phyloP scores from a whole-genome alignment of 2,113 vertebrate species.

The Stigmatopora argus region DNA sequence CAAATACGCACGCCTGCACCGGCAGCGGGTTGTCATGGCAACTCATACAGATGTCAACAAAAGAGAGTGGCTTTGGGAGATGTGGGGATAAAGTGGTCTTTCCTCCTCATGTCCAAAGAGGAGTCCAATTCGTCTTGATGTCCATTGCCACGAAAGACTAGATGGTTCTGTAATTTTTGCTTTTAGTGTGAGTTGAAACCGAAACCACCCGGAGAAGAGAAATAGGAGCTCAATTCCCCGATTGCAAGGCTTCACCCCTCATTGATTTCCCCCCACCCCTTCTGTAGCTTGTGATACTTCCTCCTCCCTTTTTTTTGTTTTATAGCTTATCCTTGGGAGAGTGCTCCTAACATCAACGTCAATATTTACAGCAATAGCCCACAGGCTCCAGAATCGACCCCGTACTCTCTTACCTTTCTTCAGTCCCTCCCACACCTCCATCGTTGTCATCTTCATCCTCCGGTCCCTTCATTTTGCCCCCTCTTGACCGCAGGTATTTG shows the following conservation, averaged over 20 bases:
- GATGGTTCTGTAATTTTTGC: conserved; percentile 61
- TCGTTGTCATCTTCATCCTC: conserved; percentile 37
- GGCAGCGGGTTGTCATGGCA: conserved; percentile 46
- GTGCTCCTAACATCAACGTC: conserved; percentile 68
- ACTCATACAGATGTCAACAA: conserved; percentile 52
- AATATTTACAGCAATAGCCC: conserved; percentile 69
- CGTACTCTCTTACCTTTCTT: conserved; percentile 50
- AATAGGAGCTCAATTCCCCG: conserved; percentile 41
- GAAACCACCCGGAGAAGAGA: conserved; percentile 45
- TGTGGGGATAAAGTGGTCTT: background rate
- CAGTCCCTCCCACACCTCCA: conserved; percentile 13
- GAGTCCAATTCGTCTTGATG: conserved; percentile 60
- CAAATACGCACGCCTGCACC: conserved; percentile 20
- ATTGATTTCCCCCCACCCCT: conserved; percentile 29
- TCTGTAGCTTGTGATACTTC: conserved; percentile 40
- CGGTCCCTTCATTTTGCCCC: conserved; percentile 36
- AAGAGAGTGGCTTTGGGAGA: conserved; percentile 25
- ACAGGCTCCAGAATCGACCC: conserved; percentile 65
- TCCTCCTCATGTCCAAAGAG: conserved; percentile 44
- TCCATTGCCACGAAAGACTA: conserved; percentile 62
- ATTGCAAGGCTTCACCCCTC: conserved; percentile 43
- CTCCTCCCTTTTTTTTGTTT: conserved; percentile 38
- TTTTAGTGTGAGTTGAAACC: conserved; percentile 62
- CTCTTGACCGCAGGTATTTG: conserved; percentile 32
- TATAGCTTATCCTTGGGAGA: conserved; percentile 66